These are phyloP conservation scores for Eurystomus glaucurus DNA, from an alignment of 2,797 vertebrate genomes.

Conservation along the genomic window DNA sequence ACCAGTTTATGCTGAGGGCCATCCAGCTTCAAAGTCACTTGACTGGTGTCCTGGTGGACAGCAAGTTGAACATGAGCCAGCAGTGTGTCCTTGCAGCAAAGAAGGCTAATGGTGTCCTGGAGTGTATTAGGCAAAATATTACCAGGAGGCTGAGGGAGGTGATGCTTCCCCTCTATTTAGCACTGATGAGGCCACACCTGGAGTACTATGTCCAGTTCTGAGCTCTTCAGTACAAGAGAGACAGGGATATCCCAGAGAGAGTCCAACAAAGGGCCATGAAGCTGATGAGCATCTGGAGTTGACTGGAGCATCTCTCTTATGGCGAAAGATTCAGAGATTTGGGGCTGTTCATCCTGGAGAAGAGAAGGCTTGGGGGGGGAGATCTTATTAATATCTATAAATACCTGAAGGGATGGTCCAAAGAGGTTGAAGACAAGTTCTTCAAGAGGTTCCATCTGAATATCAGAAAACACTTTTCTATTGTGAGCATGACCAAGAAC, in stretches of 20 bases:
- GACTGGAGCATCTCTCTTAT: background rate
- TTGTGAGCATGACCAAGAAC: background rate
- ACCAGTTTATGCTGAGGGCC: too few species aligned
- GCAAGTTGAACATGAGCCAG: background rate
- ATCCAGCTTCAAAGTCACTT: background rate
- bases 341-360: background rate
- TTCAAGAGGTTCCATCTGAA: background rate
- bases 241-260: background rate
- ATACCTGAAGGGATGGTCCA: background rate
- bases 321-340: background rate
- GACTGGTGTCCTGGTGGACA: background rate
- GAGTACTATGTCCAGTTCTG: background rate
- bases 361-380: fast-evolving
- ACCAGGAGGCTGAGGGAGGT: background rate
- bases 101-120: background rate
- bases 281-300: background rate
- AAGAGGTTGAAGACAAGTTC: background rate
- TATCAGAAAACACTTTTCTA: background rate
- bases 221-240: background rate
- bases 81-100: background rate
- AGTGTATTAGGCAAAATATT: background rate
- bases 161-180: background rate
- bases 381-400: background rate
- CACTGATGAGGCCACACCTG: background rate
- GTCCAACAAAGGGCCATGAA: fast-evolving